Conservation (phyloP, 2,888 invertebrate species). For the Pristionchus maxplancki region DNA sequence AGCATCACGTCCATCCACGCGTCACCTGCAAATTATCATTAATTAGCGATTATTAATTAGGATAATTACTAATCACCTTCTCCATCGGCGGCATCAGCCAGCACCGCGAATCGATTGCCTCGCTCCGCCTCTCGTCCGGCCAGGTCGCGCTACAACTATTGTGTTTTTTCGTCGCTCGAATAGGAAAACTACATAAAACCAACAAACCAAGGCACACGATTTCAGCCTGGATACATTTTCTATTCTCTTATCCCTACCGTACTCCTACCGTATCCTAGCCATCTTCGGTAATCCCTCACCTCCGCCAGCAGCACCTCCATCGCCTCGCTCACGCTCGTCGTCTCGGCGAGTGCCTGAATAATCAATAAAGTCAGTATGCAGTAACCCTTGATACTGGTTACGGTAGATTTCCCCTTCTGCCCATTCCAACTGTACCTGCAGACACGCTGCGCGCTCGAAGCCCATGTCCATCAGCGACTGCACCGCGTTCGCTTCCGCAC, state of each 20-base stretch:
- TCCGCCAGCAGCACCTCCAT: conserved; percentile 44
- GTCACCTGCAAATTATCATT: not conserved
- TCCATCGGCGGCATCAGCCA: conserved; percentile 60
- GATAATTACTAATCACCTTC: conserved; percentile 48
- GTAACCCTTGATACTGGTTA: too few relatives aligned
- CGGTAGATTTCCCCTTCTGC: too few relatives aligned
- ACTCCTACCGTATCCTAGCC: not conserved
- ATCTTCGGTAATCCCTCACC: too few relatives aligned
- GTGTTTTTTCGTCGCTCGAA: not conserved
- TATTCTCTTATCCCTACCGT: not conserved
- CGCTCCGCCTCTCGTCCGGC: conserved; percentile 51
- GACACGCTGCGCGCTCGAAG: conserved; percentile 62
- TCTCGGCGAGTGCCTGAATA: conserved; percentile 59
- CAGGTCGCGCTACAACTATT: not conserved
- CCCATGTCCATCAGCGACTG: conserved; percentile 68
- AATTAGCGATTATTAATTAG: not conserved
- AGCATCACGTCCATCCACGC: conserved; percentile 64
- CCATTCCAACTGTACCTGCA: too few relatives aligned
- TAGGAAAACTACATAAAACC: not conserved
- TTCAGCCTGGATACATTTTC: too few relatives aligned
- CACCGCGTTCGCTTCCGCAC: not conserved
- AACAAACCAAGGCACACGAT: too few relatives aligned
- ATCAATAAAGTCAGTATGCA: too few relatives aligned
- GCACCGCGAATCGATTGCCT: conserved; percentile 57
- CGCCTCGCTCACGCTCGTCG: conserved; percentile 38